Percentiles rank a stretch among this genome's conserved stretches.
Conservation (phyloP, 2,797 vertebrate species). For the Anas georgica region DNA sequence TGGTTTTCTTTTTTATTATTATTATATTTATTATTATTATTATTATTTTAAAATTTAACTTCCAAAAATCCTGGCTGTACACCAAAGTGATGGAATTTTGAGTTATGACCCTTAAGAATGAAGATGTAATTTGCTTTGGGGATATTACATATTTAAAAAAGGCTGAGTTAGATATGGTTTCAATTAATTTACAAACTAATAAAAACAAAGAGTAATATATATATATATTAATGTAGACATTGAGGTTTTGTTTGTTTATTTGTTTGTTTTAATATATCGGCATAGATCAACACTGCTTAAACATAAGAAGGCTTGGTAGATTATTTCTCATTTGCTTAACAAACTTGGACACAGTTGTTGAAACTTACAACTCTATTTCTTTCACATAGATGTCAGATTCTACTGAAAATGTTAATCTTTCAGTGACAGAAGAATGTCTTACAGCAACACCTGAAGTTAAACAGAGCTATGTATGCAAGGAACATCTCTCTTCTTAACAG, state of each 20-base stretch:
- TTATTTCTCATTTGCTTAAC: not conserved
- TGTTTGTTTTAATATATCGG: no score
- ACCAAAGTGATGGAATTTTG: not conserved
- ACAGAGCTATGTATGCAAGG: not conserved
- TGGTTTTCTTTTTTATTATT: not conserved
- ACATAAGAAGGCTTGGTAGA: rapidly evolving
- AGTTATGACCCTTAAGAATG: not conserved
- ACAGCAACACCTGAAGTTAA: not conserved
- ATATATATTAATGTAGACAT: not conserved
- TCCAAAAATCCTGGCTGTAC: not conserved
- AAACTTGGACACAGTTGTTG: not conserved
- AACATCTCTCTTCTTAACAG: not conserved
- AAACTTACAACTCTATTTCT: not conserved
- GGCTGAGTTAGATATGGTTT: not conserved
- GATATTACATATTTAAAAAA: not conserved
- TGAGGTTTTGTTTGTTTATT: not conserved
- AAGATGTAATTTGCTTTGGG: not conserved
- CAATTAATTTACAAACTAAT: not conserved
- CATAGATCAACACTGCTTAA: not conserved
- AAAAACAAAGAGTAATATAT: not conserved
- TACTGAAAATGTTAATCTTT: not conserved
- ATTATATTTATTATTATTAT: no score
- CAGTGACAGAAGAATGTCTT: not conserved
- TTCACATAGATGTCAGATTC: not conserved
- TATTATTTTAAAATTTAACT: not conserved